These are phyloP conservation scores for Falco novaeseelandiae DNA, from an alignment of 2,797 vertebrate species.

Conservation along the genomic window DNA sequence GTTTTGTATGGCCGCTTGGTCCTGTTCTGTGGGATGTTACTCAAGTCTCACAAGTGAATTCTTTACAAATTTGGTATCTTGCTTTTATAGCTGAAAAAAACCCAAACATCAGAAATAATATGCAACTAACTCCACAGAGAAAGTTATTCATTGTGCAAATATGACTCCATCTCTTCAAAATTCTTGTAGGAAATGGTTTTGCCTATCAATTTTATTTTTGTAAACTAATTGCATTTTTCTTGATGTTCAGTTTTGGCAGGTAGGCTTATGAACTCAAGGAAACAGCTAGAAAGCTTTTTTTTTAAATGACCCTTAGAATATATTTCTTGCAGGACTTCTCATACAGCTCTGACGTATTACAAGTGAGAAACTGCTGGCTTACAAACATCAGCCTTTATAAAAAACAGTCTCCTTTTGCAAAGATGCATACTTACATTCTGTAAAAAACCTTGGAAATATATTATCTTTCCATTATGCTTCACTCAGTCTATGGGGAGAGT, in stretches of 20 bases:
- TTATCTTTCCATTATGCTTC: neutral
- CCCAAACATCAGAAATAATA: neutral
- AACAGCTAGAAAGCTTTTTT: neutral
- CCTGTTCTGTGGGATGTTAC: neutral
- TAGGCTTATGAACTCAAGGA: neutral
- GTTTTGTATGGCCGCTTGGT: neutral
- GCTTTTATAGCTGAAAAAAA: neutral
- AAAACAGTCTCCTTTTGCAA: neutral
- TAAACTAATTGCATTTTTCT: neutral
- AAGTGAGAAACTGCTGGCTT: neutral
- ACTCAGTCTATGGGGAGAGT: accelerated
- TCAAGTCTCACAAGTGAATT: neutral
- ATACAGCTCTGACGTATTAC: neutral
- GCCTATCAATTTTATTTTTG: neutral
- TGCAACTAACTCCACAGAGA: neutral
- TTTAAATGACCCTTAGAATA: neutral
- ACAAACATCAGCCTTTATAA: neutral
- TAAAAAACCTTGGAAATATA: neutral
- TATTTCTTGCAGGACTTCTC: neutral
- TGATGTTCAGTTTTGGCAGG: neutral
- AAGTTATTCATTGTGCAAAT: neutral
- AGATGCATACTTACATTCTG: neutral
- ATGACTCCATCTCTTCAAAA: neutral
- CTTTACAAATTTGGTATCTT: neutral
- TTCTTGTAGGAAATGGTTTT: neutral